Percentiles rank a stretch among this genome's conserved stretches.
phyloP scores from a whole-genome alignment of 2,888 invertebrate species.

The Caenorhabditis wallacei region DNA sequence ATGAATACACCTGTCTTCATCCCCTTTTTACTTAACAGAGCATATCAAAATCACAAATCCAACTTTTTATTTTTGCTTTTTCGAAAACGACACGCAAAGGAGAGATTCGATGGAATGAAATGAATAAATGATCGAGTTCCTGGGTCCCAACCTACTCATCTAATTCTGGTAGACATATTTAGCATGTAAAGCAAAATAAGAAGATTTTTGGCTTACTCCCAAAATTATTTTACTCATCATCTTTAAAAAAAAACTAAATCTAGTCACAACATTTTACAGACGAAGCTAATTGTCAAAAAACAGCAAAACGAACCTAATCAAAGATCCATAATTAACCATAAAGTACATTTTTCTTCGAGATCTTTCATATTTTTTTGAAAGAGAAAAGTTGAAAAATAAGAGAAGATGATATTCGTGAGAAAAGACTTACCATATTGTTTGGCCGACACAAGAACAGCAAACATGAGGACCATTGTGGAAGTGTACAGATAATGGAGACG shows the following conservation, averaged over 20 bases:
- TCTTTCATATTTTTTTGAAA: too few relatives aligned
- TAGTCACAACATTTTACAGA: too few relatives aligned
- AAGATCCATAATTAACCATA: too few relatives aligned
- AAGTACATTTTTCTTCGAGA: too few relatives aligned
- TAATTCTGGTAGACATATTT: too few relatives aligned
- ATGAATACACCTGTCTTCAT: slow-evolving; percentile 30
- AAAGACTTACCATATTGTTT: slow-evolving; percentile 83
- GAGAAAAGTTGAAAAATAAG: background rate
- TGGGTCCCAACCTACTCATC: background rate
- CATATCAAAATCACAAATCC: slow-evolving; percentile 15
- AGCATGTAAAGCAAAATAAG: slow-evolving; percentile 21
- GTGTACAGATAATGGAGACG: slow-evolving; percentile 83
- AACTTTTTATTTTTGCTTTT: background rate
- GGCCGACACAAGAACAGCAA: slow-evolving; percentile 85
- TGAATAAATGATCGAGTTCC: background rate
- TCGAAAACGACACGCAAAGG: background rate
- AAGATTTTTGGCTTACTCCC: slow-evolving; percentile 3
- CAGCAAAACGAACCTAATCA: too few relatives aligned
- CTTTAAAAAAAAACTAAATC: too few relatives aligned
- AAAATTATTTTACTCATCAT: background rate
- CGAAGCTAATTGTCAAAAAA: background rate
- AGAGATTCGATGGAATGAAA: background rate
- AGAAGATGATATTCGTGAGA: slow-evolving; percentile 1
- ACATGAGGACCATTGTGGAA: slow-evolving; percentile 82
- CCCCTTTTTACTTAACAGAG: slow-evolving; percentile 18